These are phyloP conservation scores for Dicerorhinus sumatrensis DNA, from an alignment of 2,113 vertebrate genomes.

Conservation along the genomic window DNA sequence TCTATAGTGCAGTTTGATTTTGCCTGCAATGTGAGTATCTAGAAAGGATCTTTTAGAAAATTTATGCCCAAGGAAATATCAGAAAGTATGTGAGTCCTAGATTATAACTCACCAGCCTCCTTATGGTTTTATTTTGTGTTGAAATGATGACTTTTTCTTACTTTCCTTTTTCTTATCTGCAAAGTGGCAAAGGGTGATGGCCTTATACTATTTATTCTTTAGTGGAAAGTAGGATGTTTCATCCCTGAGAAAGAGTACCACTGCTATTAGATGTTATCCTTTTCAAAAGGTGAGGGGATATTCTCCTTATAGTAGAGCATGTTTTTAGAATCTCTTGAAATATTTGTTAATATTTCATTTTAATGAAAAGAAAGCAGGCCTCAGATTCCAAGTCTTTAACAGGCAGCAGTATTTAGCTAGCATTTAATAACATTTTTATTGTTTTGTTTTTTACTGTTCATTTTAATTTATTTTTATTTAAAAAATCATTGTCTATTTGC, in stretches of 20 bases:
- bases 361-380: background rate
- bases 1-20: background rate
- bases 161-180: background rate
- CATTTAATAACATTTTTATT: background rate
- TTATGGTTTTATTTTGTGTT: background rate
- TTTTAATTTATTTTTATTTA: background rate
- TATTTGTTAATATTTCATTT: background rate
- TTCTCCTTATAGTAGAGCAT: background rate
- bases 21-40: background rate
- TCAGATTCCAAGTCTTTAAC: background rate
- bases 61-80: background rate
- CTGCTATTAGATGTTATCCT: background rate
- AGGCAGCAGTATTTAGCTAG: background rate
- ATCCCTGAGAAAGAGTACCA: background rate
- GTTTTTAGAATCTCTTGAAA: background rate
- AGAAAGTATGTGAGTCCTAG: background rate
- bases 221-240: background rate
- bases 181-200: background rate
- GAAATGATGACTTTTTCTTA: background rate
- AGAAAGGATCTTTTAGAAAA: constrained; percentile 6
- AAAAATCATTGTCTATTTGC: background rate
- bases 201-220: background rate
- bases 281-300: background rate
- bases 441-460: background rate
- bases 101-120: background rate